Base-by-base conservation (phyloP, 2,888 invertebrate species). In the Diadromus collaris region DNA sequence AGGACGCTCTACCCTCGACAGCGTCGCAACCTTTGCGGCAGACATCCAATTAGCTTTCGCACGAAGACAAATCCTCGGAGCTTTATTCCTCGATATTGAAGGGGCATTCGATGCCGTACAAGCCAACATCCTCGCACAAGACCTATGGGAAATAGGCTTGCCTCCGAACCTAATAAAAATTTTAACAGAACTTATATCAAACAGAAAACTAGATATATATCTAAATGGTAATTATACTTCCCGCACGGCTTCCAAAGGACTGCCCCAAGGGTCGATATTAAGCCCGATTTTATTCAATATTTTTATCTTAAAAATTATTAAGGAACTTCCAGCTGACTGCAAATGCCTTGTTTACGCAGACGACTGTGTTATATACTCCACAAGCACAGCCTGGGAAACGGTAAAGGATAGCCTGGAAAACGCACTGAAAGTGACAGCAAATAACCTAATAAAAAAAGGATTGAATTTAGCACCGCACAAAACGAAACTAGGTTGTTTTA, bases 101-200 rank as follows among this genome's bases (percentile, higher is more conserved):
- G n/a, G n/a, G n/a, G n/a, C n/a, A n/a, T n/a, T n/a, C n/a, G 69
- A 73, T 24, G 71, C 71, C 41, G 73, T 78, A 46, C 46, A 2
- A 29, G 34, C 32, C 2, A 19, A 46, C 46, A 19, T 46, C 46
- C 46, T 46, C n/a, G 46, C 46, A n/a, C n/a, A 19, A 19, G 46
- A 46, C 19, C 16, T 46, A 2, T 46, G 46, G 46, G 46, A 46
- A n/a, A 16, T 46, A 5, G 19, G 19, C 46, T 46, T 46, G 3
- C 46, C 46, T 46, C 46, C 46, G 6, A 46, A 46, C 46, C n/a
- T 46, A n/a, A 46, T 46, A 46, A 46, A 19, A 16, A 46, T 46
- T 19, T 46, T 46, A 46, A 46, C 46, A 46, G 3, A 46, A n/a
- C 19, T 46, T n/a, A 46, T 46, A n/a, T 16, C 46, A 19, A 19